Base-by-base conservation (phyloP, 2,797 vertebrate species). In the Remorina albescens region DNA sequence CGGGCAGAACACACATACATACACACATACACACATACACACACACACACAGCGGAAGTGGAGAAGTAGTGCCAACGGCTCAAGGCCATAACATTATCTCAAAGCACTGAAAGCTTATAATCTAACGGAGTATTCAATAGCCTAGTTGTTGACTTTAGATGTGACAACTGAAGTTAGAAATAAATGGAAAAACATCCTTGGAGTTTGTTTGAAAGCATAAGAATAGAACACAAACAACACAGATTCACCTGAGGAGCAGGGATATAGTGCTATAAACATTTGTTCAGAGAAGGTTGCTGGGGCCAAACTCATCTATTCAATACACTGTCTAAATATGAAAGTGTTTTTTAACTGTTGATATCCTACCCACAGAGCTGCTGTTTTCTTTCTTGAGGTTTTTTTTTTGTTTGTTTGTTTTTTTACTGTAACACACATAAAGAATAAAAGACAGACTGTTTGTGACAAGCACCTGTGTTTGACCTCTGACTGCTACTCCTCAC, bases 401-500 rank as follows among this genome's bases (percentile, higher is more conserved):
- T 39, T 79, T 16, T 72, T n/a, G n/a, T n/a, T n/a, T n/a, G n/a
- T n/a, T n/a, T n/a, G n/a, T 72, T 71, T 79, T 16, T 72, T 72
- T 71, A 74, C 70, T 86, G 74, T 82, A 67, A 78, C 49, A 74
- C 74, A 76, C 71, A 15, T 81, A 44, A 66, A 62, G 36, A 79
- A 74, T 86, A 66, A 90, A 86, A 58, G 37, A 72, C 46, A 6
- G 60, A 56, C 69, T 50, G 61, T 82, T 68, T 83, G 72, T 66
- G 61, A 74, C 67, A 19, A 54, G 61, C 26, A 37, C 50, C 37
- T 6, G 58, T 44, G 44, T 76, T 19, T 25, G 41, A 56, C 32
- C 18, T 42, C 7, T 66, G 41, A 46, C 23, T 61, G 13, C 62
- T 49, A 28, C 53, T 55, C 5, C n/a, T 26, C 47, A 71, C 37